Conservation (phyloP, 2,888 invertebrate genomes). For the Drosophila pseudotalamancana region DNA sequence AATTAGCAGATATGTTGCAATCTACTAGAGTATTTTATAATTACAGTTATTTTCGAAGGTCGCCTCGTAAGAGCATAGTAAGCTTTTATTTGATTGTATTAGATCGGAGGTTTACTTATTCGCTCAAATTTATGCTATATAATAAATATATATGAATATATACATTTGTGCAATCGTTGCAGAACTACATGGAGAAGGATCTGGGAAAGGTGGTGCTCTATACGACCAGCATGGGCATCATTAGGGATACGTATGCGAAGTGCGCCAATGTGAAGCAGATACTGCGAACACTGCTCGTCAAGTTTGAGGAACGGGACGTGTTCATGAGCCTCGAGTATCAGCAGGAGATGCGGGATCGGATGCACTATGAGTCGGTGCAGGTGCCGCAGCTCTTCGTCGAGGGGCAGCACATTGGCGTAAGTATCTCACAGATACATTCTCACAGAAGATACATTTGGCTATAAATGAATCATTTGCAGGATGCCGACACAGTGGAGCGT, state of each 20-base stretch:
- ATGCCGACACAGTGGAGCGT: conserved; percentile 94
- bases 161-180: conserved; percentile 6
- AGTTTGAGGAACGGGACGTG: conserved; percentile 96
- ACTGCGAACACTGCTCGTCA: conserved; percentile 94
- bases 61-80: neutral
- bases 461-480: too few species aligned
- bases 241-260: conserved; percentile 94
- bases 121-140: too few species aligned
- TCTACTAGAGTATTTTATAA: neutral
- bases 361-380: conserved; percentile 89
- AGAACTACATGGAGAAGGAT: conserved; percentile 97
- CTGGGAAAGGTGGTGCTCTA: conserved; percentile 96
- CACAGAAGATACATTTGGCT: neutral
- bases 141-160: too few species aligned
- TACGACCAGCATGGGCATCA: conserved; percentile 97
- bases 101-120: too few species aligned
- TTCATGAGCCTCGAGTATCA: conserved; percentile 97
- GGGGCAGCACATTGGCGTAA: conserved; percentile 93
- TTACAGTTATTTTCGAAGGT: conserved; percentile 20
- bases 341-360: conserved; percentile 93
- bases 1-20: conserved; percentile 28
- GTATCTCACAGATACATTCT: neutral
- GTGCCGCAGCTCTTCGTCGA: conserved; percentile 97
- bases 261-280: conserved; percentile 97
- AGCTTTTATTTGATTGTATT: neutral